Evolutionary conservation across 2,113 vertebrate genomes (phyloP), one percentile per base, ranked within the genome.

Genomic region (Xiphophorus maculatus): DNA sequence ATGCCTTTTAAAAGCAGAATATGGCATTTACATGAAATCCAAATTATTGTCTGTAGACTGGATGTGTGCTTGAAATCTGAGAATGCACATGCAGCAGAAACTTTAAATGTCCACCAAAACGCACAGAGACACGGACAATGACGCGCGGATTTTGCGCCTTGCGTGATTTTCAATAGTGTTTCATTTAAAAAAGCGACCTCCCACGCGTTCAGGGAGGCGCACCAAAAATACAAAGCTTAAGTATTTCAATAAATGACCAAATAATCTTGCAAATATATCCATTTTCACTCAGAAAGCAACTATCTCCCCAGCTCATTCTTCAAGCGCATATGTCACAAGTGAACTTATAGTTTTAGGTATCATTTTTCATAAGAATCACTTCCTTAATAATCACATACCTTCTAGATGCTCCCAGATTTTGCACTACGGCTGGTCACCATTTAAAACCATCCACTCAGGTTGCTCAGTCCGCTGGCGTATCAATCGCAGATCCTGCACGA

Each of bases 361-460:
- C 51, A 32, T 48, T 51, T 13, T 63, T 32, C 19, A 71, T 67
- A 83, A 37, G 17, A 37, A 63, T 28, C 30, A 66, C 17, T 80
- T 79, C 14, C 6, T 42, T 40, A 30, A 2, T 58, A 25, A n/a
- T 66, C 70, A 80, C 88, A 70, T 84, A 93, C 92, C 90, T 90
- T 79, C 29, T 77, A 65, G 73, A 82, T 76, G 51, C 27, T 72
- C 73, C 84, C 84, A 37, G 69, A 73, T 78, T 63, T 25, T 74
- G 72, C 28, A 71, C 74, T 74, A 74, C 65, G 79, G 66, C 84
- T 32, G 86, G 54, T 85, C 63, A 84, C 74, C 69, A 90, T 87
- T 83, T 83, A 93, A 88, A 89, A 92, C 54, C 85, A 87, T 86
- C 79, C 89, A 91, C 71, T 68, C 67, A 86, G 88, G 87, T 80